Evolutionary conservation across 2,888 invertebrate genomes (phyloP).

Genomic region (Camptogramma bilineatum): DNA sequence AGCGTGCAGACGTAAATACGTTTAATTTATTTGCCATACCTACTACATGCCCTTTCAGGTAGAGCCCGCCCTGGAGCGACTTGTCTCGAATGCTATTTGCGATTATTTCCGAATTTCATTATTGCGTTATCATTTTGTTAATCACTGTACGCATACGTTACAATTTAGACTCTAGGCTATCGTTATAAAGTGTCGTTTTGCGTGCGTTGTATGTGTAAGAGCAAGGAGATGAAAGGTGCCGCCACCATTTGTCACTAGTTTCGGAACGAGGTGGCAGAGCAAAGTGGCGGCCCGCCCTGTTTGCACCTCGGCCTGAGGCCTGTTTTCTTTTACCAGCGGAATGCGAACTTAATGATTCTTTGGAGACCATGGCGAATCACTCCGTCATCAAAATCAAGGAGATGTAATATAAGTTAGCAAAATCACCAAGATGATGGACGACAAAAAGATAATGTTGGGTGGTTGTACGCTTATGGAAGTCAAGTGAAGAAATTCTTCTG

Average conservation of each 20-base stretch:
- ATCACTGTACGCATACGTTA: slow-evolving; percentile 48
- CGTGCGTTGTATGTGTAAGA: slow-evolving; percentile 42
- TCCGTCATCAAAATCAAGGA: slow-evolving; percentile 75
- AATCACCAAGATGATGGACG: slow-evolving; percentile 6
- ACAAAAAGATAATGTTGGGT: background rate
- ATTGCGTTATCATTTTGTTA: slow-evolving; percentile 78
- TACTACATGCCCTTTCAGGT: slow-evolving; percentile 60
- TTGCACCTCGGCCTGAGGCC: slow-evolving; percentile 63
- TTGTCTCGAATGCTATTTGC: slow-evolving; percentile 70
- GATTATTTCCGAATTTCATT: slow-evolving; percentile 82
- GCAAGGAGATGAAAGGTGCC: slow-evolving; percentile 80
- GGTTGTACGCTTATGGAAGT: too few species aligned
- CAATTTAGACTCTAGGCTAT: slow-evolving; percentile 49
- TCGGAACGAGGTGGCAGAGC: slow-evolving; percentile 77
- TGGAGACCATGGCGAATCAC: slow-evolving; percentile 75
- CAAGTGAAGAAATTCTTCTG: too few species aligned
- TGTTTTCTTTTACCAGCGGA: slow-evolving; percentile 64
- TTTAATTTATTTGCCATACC: slow-evolving; percentile 60
- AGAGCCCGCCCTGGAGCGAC: slow-evolving; percentile 63
- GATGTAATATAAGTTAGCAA: slow-evolving; percentile 23
- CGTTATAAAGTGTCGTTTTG: slow-evolving; percentile 55
- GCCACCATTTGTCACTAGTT: slow-evolving; percentile 83
- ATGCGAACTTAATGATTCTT: slow-evolving; percentile 77
- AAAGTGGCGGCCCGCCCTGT: slow-evolving; percentile 78
- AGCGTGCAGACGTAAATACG: slow-evolving; percentile 39